These are phyloP conservation scores for Ophthalmolycus amberensis DNA, from an alignment of 2,113 vertebrate genomes.

Conservation along the genomic window DNA sequence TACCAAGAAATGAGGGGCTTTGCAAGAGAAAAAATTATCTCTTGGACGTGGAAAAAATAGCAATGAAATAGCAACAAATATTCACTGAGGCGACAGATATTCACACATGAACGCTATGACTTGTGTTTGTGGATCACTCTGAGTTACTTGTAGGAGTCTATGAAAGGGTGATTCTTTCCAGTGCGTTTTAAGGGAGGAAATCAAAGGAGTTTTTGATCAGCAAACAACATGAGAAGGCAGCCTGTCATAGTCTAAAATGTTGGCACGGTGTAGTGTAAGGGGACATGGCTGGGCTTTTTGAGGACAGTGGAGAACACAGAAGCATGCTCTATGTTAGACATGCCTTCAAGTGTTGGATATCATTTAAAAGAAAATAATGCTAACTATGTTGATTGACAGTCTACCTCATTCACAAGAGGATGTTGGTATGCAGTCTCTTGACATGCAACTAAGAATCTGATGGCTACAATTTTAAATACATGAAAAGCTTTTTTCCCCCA, in stretches of 20 bases:
- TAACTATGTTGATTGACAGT: neutral
- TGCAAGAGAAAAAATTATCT: too few species aligned
- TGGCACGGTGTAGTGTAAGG: neutral
- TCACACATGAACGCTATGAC: neutral
- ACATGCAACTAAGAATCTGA: neutral
- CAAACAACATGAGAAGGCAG: neutral
- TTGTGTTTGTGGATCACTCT: neutral
- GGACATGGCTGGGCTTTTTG: neutral
- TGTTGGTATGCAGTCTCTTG: neutral
- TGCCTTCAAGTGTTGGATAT: neutral
- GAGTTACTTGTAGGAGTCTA: neutral
- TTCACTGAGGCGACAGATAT: neutral
- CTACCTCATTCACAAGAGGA: neutral
- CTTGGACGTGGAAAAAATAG: neutral
- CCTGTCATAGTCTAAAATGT: neutral
- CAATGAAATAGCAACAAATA: neutral
- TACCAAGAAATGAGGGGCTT: too few species aligned
- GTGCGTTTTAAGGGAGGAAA: neutral
- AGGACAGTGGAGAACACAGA: too few species aligned
- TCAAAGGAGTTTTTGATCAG: neutral
- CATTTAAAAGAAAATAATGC: neutral
- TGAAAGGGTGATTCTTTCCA: neutral
- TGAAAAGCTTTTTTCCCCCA: neutral
- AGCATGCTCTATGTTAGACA: neutral
- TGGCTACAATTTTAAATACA: neutral